phyloP scores from a whole-genome alignment of 1,140 invertebrate genomes.

The Megathymus violae region DNA sequence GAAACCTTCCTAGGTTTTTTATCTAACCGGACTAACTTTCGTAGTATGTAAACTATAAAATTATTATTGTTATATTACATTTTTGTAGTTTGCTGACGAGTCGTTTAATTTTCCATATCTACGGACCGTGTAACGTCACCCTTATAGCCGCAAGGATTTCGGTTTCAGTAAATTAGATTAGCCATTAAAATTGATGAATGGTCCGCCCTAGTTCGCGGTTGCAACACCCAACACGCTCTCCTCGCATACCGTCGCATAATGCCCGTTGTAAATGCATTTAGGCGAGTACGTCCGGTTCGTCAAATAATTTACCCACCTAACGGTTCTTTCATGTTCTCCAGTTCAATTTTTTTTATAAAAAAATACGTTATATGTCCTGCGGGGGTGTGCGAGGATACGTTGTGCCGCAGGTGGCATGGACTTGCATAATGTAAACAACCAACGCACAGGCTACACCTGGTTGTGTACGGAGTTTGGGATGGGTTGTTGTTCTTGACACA shows the following conservation, averaged over 20 bases:
- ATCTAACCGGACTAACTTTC: no score
- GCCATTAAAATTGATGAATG: slow-evolving; percentile 36
- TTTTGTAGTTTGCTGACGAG: no score
- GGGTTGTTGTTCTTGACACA: no score
- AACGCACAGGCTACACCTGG: no score
- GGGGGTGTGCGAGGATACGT: no score
- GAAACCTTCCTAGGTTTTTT: no score
- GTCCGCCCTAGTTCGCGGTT: slow-evolving; percentile 20
- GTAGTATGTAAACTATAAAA: no score
- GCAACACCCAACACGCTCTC: slow-evolving; percentile 20
- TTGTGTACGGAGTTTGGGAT: no score
- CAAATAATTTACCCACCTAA: not conserved
- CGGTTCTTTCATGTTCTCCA: slow-evolving; percentile 2
- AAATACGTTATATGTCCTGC: no score
- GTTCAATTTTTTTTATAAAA: not conserved
- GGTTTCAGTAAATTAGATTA: slow-evolving; percentile 24
- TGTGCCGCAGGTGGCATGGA: no score
- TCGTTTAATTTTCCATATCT: not conserved
- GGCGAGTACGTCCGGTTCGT: slow-evolving; percentile 13
- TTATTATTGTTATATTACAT: no score
- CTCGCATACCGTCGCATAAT: slow-evolving; percentile 11
- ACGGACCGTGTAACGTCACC: not conserved
- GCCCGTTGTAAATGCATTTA: slow-evolving; percentile 21
- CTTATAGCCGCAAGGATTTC: slow-evolving; percentile 19
- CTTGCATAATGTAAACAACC: no score